Conservation (phyloP, 2,888 invertebrate genomes). For the Melanostoma mellinum region DNA sequence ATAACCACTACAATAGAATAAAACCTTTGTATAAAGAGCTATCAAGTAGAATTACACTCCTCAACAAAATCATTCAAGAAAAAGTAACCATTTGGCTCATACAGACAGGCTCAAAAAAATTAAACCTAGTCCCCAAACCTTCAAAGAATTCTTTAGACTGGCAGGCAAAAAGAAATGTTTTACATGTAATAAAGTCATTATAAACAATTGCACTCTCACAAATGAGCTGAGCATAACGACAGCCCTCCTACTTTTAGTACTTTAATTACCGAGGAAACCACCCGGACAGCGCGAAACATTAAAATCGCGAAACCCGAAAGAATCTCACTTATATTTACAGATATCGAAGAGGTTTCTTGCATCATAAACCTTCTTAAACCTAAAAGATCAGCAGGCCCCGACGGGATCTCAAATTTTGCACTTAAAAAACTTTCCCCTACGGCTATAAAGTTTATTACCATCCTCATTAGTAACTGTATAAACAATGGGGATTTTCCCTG, state of each 20-base stretch:
- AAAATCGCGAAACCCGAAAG: background rate
- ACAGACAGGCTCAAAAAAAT: background rate
- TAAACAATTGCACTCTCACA: background rate
- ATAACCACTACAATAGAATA: background rate
- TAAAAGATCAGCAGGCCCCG: background rate
- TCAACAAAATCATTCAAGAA: constrained; percentile 5
- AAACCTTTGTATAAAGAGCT: background rate
- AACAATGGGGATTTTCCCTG: background rate
- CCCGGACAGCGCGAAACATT: background rate
- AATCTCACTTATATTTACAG: background rate
- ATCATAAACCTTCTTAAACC: background rate
- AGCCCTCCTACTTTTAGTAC: background rate
- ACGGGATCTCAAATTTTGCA: background rate
- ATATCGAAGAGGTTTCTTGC: background rate
- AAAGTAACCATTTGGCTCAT: background rate
- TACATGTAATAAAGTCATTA: background rate
- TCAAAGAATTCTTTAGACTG: background rate
- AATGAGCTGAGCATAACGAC: background rate
- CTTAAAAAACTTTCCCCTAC: background rate
- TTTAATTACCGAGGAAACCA: background rate
- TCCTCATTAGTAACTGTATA: background rate
- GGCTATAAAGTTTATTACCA: background rate
- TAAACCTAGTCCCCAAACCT: background rate
- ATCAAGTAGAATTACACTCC: background rate
- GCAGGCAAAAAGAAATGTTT: background rate